These are phyloP conservation scores for Brenthis daphne DNA, from an alignment of 2,888 invertebrate species.

Conservation along the genomic window DNA sequence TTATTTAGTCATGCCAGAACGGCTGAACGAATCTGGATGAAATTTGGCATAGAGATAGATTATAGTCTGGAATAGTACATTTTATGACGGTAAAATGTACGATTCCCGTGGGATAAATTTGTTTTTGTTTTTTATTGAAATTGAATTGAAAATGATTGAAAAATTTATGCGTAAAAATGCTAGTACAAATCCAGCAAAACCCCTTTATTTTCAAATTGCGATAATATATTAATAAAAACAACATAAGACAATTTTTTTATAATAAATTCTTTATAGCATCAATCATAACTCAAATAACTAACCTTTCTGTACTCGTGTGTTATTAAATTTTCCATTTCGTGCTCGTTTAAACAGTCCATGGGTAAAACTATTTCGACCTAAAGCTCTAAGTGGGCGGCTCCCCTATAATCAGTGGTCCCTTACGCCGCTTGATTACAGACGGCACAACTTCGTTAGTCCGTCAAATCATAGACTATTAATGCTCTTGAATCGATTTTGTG, in stretches of 20 bases:
- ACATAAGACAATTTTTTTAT: too few species aligned
- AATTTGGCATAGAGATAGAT: too few species aligned
- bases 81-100: too few species aligned
- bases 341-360: constrained; percentile 29
- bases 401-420: constrained; percentile 70
- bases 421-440: constrained; percentile 70
- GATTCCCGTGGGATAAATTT: too few species aligned
- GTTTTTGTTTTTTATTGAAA: too few species aligned
- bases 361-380: constrained; percentile 35
- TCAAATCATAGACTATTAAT: constrained; percentile 73
- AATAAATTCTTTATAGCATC: constrained; percentile 1
- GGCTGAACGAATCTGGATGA: too few species aligned
- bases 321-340: constrained; percentile 24
- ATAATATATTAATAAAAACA: too few species aligned
- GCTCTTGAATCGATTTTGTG: constrained; percentile 66
- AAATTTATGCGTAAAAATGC: too few species aligned
- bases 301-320: constrained; percentile 6
- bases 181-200: neutral
- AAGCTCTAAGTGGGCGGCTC: constrained; percentile 63
- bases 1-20: too few species aligned
- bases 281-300: constrained; percentile 13
- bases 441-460: constrained; percentile 73
- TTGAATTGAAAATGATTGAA: too few species aligned
- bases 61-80: too few species aligned
- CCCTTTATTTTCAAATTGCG: too few species aligned